Base-by-base conservation (phyloP, 2,888 invertebrate genomes). In the Eumacrocentrus americanus region DNA sequence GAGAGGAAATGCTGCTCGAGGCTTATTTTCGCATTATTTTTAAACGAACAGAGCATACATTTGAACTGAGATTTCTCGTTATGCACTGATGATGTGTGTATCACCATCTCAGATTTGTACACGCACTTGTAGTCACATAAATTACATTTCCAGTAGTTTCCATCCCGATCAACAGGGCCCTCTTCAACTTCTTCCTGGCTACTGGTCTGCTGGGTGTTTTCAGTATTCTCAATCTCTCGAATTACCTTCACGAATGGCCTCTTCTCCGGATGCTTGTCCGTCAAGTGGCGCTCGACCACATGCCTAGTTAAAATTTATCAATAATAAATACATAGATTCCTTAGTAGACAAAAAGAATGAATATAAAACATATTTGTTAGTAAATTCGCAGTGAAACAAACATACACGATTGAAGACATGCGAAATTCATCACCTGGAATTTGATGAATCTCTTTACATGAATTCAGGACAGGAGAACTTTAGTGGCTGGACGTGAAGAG, bases 61-160 rank as follows among this genome's bases (percentile, higher is more conserved):
- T 88, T 89, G 76, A 84, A 92, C 66, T 90, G 91, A 70, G 85
- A 83, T 61, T 86, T 87, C 1, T 89, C 84, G 25, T 85, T 83
- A 72, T 94, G 93, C 5, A 77, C 72, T 29, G 80, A 81, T 0
- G 79, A 73, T 29, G 86, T 87, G 71, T 91, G 91, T 0, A 82
- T 81, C 0, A 83, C 80, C 29, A 90, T 86, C 46, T 87, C 88
- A 0, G 83, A 82, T 20, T 87, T 85, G 0, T 86, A 84, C 62
- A 84, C 81, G 64, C 85, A 86, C 58, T 85, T 84, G 69, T 84
- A 86, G 48, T 86, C 84, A 70, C 91, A 91, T 23, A 89, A 73
- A 12, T 87, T 88, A 71, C 91, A 91, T 59, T 86, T 86, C 90
- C 90, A 91, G 1, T 87, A 84, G 69, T 88, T 87, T 6, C 84